Evolutionary conservation across 2,888 invertebrate genomes (phyloP), one percentile per base, ranked within the genome.

Genomic region (Syrista parreyssii): DNA sequence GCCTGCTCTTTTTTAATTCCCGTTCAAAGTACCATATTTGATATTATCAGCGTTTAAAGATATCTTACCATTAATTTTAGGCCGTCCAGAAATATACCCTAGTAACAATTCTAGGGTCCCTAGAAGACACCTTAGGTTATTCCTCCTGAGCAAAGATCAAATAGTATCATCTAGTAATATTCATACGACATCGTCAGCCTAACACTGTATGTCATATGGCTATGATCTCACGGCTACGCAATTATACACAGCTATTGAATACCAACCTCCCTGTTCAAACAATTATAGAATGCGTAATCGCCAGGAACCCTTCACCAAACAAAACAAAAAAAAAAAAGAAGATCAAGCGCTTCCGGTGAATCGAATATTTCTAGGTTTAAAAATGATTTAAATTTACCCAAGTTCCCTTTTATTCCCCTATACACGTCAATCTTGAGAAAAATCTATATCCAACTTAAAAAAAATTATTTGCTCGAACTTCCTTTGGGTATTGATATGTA

Each of bases 151-250:
- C 31, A 33, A 71, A 33, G 71, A 31, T 71, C 32, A 71, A 71
- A 71, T 33, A 33, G 32, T 33, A 31, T 1, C 15, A 15, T 71
- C 31, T 31, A 71, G 71, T 71, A 71, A 31, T 30, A 30, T 71
- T 15, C 71, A 71, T 71, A 33, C 71, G 31, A 33, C 12, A 9
- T 31, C 31, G 31, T 31, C 31, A 23, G 71, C 11, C 12, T 31
- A 71, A 31, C 31, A 71, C 71, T 23, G 74, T 55, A 55, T 34
- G 74, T 35, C 74, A 74, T 74, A n/a, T 74, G 74, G 74, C 35
- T 15, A 34, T 74, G 30, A 74, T 74, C 74, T 35, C 74, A 74
- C 74, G 74, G 33, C n/a, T 30, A 30, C 12, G 74, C 30, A 74
- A 74, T 74, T 74, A 74, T 34, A 74, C 9, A 35, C 35, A 35